A percentile compares a stretch with the other conserved stretches of the same genome.
phyloP scores from a whole-genome alignment of 2,113 vertebrate species.

The Petroica traversi region DNA sequence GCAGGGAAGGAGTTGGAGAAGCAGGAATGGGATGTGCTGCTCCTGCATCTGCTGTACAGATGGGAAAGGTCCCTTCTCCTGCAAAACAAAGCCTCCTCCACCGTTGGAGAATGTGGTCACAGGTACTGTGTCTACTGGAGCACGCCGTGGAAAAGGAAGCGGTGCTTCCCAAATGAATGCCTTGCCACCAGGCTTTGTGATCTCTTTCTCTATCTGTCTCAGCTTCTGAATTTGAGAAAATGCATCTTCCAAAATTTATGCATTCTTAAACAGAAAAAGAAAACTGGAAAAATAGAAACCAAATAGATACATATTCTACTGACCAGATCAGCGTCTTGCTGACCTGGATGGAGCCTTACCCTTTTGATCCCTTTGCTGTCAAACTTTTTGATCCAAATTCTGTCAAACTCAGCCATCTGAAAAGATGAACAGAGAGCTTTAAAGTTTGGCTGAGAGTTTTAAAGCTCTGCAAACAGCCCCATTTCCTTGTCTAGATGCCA shows the following conservation, averaged over 20 bases:
- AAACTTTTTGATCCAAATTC: background rate
- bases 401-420: background rate
- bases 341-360: background rate
- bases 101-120: rapidly evolving
- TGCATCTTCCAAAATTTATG: rapidly evolving
- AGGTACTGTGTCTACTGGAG: background rate
- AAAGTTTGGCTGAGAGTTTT: background rate
- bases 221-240: background rate
- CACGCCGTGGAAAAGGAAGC: background rate
- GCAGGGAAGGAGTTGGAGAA: background rate
- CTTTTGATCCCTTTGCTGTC: background rate
- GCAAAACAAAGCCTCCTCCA: background rate
- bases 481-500: background rate
- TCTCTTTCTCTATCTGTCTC: background rate
- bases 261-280: background rate
- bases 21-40: background rate
- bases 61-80: background rate
- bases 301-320: background rate
- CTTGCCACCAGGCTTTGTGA: background rate
- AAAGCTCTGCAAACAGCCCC: background rate
- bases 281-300: background rate
- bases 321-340: background rate
- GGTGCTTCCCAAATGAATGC: rapidly evolving
- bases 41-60: rapidly evolving
- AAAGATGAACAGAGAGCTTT: background rate